Base-by-base conservation (phyloP, 37 sponge, comb jelly and placozoan species). In the Crambe crambe region DNA sequence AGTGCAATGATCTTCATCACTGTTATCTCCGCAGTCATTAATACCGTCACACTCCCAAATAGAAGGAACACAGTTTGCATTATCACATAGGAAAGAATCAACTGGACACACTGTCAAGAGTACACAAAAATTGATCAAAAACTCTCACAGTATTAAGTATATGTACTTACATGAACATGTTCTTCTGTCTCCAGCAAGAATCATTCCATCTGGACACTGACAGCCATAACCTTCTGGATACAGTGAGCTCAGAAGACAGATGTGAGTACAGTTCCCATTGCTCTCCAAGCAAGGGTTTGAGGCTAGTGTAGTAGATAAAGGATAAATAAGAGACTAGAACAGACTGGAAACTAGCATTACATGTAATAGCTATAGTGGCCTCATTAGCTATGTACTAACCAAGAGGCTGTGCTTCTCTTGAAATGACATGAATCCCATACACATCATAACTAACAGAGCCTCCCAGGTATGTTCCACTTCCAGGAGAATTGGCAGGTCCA, bases 21-120 rank as follows among this genome's bases (percentile, higher is more conserved):
- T 75, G 38, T 75, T 75, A 39, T 75, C 76, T n/a, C 61, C 76
- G 23, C 76, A 75, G 76, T 75, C 76, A 39, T 75, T 31, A n/a
- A 58, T 39, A 23, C 61, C 34, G 42, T 75, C 76, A 60, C 76
- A 75, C 73, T 72, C 73, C 73, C 47, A 72, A 43, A 40, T 21
- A 6, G 73, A 41, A 72, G 73, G 73, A 72, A 72, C 41, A n/a
- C 73, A 72, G 23, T n/a, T 43, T 25, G 54, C 73, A 43, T 72
- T 72, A 27, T 43, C 32, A 72, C 73, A 72, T 4, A 68, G 15
- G 18, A 68, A 68, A 9, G 69, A 68, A 32, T 68, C 30, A 34
- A 37, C 69, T 36, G 38, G 38, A 68, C 69, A 68, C 36, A 68
- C 69, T 68, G 39, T 23, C 12, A 62, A 30, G 31, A 62, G 6